Base-by-base conservation (phyloP, 92 coral and sea anemone species). In the Parazoanthus atlanticus region DNA sequence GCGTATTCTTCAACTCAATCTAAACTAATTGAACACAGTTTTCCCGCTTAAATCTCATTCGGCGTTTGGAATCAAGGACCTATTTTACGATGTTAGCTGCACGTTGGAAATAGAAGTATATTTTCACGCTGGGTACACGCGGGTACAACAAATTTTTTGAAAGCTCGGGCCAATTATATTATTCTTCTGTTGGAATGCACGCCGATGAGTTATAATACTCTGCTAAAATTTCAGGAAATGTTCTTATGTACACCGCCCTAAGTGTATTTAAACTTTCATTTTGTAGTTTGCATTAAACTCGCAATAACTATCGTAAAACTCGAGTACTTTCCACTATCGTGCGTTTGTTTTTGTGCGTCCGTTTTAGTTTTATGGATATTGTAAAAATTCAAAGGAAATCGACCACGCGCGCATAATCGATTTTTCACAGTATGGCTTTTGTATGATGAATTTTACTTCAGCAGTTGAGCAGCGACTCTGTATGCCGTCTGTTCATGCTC, bases 171-270 rank as follows among this genome's bases (percentile, higher is more conserved):
- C 41, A 80, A 52, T 52, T 56, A 30, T 19, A 30, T 72, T 30
- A 56, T 80, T 80, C 64, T 84, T 84, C 87, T 84, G 87, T 19
- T 28, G 87, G 87, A 84, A 84, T 84, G 87, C 65, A 46, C 77
- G 34, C 65, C 65, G 87, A 72, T 46, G 56, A 30, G 26, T 46
- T 41, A 28, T 31, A 84, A 70, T 46, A 69, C 87, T 43, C 67
- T 70, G 32, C 52, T 84, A 84, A 84, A 84, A 84, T 84, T 84
- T 84, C 87, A 84, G 87, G 87, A 84, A 84, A 84, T 84, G 66
- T 84, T 33, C 82, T 19, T 70, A 28, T 69, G 77, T 84, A 29
- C 87, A 84, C 87, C 87, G 87, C 87, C 87, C 87, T 26, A 70
- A 67, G 66, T 46, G 78, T 36, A 31, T 67, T 81, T 38, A 28